These are phyloP conservation scores for Myotis davidii DNA, from an alignment of 2,113 vertebrate genomes.

Conservation along the genomic window DNA sequence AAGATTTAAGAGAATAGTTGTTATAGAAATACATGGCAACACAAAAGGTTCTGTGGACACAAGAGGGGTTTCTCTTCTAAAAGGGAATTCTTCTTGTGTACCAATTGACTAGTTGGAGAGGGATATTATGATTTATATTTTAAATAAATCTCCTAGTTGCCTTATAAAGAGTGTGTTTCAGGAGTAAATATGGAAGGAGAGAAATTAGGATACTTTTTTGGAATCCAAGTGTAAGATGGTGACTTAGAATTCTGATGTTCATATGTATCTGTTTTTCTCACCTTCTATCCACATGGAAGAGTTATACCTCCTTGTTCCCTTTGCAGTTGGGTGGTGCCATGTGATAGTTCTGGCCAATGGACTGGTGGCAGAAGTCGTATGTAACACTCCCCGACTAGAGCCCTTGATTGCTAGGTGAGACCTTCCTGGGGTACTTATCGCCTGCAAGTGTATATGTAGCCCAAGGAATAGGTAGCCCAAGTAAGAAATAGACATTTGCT, in stretches of 20 bases:
- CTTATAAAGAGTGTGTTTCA: background rate
- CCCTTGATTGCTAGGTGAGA: background rate
- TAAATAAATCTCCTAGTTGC: background rate
- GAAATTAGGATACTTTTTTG: background rate
- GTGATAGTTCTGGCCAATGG: background rate
- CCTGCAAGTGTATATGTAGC: background rate
- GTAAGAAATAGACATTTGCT: background rate
- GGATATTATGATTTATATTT: background rate
- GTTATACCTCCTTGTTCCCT: background rate
- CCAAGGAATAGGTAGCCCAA: background rate
- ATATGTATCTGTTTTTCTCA: background rate
- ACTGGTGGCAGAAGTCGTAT: background rate
- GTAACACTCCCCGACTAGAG: background rate
- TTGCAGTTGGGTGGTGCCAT: background rate
- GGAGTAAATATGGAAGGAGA: background rate
- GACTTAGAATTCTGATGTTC: background rate
- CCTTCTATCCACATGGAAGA: background rate
- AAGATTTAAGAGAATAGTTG: background rate
- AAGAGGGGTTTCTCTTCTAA: background rate
- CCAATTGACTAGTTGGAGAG: background rate
- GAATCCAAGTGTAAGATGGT: background rate
- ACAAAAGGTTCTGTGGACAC: background rate
- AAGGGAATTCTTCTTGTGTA: background rate
- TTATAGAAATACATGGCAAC: background rate
- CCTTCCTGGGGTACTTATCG: background rate